Conservation (phyloP, 2,888 invertebrate species). For the Sarcophaga variegata region DNA sequence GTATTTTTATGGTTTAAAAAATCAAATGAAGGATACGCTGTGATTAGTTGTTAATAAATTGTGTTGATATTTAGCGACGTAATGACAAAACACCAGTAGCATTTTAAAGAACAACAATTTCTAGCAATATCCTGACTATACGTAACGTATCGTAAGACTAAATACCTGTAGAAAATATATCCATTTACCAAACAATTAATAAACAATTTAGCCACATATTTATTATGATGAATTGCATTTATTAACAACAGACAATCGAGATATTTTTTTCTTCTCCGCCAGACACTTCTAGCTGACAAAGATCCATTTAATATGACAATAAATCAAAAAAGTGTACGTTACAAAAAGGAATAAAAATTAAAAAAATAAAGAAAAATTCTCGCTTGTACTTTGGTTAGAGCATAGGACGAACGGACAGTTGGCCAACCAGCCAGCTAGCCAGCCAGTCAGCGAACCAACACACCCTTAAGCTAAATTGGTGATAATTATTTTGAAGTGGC, state of each 20-base stretch:
- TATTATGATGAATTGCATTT: slow-evolving; percentile 66
- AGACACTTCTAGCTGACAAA: too few relatives aligned
- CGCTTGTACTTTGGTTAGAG: too few relatives aligned
- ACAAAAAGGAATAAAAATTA: too few relatives aligned
- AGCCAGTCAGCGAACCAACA: slow-evolving; percentile 2
- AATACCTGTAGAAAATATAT: slow-evolving; percentile 36
- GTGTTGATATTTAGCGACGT: background rate
- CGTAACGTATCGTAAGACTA: background rate
- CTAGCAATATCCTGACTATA: too few relatives aligned
- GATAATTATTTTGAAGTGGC: slow-evolving; percentile 63
- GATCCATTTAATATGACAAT: too few relatives aligned
- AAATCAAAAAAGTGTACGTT: too few relatives aligned
- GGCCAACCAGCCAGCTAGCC: too few relatives aligned
- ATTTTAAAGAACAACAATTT: background rate
- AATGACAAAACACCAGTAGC: background rate
- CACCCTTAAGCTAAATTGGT: slow-evolving; percentile 65
- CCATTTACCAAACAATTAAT: slow-evolving; percentile 63
- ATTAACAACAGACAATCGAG: slow-evolving; percentile 35
- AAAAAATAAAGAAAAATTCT: too few relatives aligned
- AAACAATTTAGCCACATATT: slow-evolving; percentile 64
- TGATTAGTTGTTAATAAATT: background rate
- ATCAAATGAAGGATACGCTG: too few relatives aligned
- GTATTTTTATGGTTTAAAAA: too few relatives aligned
- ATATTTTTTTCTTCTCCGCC: too few relatives aligned
- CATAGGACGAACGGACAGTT: too few relatives aligned